A percentile compares a stretch with the other conserved stretches of the same genome.
Evolutionary conservation across 1,140 invertebrate genomes (phyloP).

Genomic region (Bombyx mandarina): DNA sequence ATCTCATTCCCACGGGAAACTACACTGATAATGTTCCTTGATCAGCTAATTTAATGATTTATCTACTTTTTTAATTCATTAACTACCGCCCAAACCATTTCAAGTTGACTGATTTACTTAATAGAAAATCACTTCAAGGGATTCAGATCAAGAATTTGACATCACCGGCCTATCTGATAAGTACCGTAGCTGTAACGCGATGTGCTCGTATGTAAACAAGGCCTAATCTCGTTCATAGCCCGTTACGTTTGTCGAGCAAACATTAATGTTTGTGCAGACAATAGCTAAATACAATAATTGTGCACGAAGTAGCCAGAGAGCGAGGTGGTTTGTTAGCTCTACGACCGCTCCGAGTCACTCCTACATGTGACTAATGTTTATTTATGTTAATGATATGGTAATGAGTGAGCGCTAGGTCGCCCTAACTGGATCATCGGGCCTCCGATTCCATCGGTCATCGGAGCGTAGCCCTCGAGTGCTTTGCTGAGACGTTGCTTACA

Average conservation of each 20-base stretch:
- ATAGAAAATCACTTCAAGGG: not conserved
- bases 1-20: too few species aligned
- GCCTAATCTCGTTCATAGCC: constrained; percentile 52
- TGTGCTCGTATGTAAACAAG: constrained; percentile 31
- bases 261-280: constrained; percentile 51
- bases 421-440: constrained; percentile 56
- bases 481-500: constrained; percentile 27
- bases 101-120: not conserved
- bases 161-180: constrained; percentile 1
- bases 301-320: constrained; percentile 39
- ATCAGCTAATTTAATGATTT: too few species aligned
- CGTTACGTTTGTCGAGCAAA: constrained; percentile 59
- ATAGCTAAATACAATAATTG: constrained; percentile 64
- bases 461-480: constrained; percentile 33
- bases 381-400: constrained; percentile 65
- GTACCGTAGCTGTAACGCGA: constrained; percentile 20
- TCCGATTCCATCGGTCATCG: constrained; percentile 38
- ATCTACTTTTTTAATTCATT: too few species aligned
- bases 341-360: constrained; percentile 43
- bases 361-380: constrained; percentile 60
- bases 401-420: constrained; percentile 36
- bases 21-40: too few species aligned
- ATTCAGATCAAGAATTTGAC: not conserved
- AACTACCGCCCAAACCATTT: too few species aligned
- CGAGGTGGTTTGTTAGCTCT: constrained; percentile 40